Evolutionary conservation across 2,888 invertebrate species (phyloP).

Genomic region (Alloscopus bannaensis): DNA sequence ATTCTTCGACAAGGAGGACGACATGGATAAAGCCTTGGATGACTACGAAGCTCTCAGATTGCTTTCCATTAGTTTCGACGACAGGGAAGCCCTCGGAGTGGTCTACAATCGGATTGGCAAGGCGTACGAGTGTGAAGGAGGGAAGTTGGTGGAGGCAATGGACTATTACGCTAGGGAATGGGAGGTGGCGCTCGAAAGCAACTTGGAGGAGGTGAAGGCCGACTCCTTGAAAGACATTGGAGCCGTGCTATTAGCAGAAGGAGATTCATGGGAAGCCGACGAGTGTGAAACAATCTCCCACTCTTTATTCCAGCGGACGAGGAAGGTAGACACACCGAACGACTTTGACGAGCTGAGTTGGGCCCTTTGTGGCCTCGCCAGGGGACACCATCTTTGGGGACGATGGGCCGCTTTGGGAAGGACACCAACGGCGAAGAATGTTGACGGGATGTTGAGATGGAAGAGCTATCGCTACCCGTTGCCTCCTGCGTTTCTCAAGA

Average conservation of each 20-base stretch:
- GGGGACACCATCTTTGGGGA: constrained; percentile 36
- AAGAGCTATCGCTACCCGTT: background rate
- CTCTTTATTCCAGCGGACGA: constrained; percentile 11
- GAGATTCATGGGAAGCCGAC: constrained; percentile 37
- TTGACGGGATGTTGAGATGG: constrained; percentile 16
- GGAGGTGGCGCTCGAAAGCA: constrained; percentile 4
- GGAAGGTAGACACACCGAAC: constrained; percentile 31
- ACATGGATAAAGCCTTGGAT: constrained; percentile 25
- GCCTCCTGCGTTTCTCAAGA: background rate
- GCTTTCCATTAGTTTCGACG: constrained; percentile 11
- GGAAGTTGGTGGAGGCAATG: constrained; percentile 14
- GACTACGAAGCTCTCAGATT: constrained; percentile 32
- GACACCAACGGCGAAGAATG: background rate
- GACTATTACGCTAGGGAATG: constrained; percentile 18
- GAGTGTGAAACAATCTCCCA: constrained; percentile 14
- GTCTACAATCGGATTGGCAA: constrained; percentile 24
- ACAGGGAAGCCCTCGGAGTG: constrained; percentile 15
- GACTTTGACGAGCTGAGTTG: constrained; percentile 30
- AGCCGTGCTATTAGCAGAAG: constrained; percentile 25
- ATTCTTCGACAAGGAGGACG: constrained; percentile 28
- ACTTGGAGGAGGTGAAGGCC: constrained; percentile 16
- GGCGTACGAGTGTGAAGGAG: background rate
- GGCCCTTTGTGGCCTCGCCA: constrained; percentile 23
- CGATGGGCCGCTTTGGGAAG: constrained; percentile 1
- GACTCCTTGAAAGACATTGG: constrained; percentile 23